A percentile compares a stretch with the other conserved stretches of the same genome.
phyloP scores from a whole-genome alignment of 2,113 vertebrate genomes.

The Neoarius graeffei region DNA sequence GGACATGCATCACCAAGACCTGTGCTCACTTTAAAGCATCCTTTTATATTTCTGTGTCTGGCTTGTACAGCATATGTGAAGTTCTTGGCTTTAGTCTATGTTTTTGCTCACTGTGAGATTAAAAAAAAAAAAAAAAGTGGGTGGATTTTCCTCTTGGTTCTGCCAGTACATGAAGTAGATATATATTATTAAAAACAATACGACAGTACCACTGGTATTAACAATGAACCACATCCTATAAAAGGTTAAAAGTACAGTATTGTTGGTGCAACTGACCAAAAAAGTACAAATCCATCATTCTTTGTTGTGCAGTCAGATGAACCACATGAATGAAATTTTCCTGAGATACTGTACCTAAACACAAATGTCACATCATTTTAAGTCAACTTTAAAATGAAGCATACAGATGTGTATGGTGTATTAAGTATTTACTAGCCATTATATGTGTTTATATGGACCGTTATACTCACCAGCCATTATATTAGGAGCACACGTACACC shows the following conservation, averaged over 20 bases:
- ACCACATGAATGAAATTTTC: neutral
- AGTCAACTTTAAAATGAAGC: neutral
- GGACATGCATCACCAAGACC: neutral
- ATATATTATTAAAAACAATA: too few relatives aligned
- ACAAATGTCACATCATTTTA: neutral
- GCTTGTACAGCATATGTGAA: neutral
- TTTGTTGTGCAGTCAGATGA: neutral
- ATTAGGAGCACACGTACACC: too few relatives aligned
- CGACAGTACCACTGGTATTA: neutral
- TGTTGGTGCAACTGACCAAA: neutral
- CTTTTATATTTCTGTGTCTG: neutral
- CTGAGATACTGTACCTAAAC: neutral
- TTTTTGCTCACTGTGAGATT: neutral
- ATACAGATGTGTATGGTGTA: neutral
- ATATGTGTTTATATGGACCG: neutral
- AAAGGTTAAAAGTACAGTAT: too few relatives aligned
- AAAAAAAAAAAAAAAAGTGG: neutral
- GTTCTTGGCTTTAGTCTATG: neutral
- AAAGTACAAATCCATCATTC: neutral
- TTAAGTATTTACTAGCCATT: neutral
- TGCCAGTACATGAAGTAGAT: neutral
- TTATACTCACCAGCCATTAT: too few relatives aligned
- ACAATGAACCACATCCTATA: neutral
- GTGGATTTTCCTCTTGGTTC: neutral
- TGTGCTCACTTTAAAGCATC: neutral